Conservation (phyloP, 1,140 invertebrate species). For the Oncopodura yosiiana region DNA sequence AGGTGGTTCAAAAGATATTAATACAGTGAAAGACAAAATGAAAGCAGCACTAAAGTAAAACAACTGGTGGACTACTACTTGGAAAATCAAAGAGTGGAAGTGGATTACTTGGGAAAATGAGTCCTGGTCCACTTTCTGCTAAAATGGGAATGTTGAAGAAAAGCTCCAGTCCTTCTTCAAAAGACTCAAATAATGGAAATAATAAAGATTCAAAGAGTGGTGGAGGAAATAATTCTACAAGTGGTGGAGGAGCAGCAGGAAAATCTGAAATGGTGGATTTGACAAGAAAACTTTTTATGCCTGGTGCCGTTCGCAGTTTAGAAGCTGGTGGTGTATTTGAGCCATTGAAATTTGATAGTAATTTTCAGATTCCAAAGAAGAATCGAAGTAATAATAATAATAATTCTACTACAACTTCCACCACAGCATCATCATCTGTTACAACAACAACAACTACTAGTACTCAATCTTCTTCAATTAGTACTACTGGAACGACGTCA, state of each 20-base stretch:
- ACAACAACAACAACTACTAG: neutral
- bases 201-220: neutral
- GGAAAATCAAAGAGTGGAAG: too few species aligned
- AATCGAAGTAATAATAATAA: conserved; percentile 3
- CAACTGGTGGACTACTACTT: too few species aligned
- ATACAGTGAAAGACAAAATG: conserved; percentile 3
- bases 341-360: conserved; percentile 30
- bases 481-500: neutral
- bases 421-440: neutral
- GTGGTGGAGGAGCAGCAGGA: neutral
- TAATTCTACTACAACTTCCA: neutral
- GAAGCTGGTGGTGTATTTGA: conserved; percentile 22
- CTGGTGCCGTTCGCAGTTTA: conserved; percentile 21
- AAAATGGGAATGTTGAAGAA: too few species aligned
- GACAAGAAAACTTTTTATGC: conserved; percentile 30
- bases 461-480: neutral
- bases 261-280: conserved; percentile 21
- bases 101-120: too few species aligned
- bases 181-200: too few species aligned
- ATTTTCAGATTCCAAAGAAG: conserved; percentile 35
- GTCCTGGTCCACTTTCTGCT: too few species aligned
- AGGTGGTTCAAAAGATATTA: neutral
- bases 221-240: neutral
- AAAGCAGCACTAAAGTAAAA: conserved; percentile 2
- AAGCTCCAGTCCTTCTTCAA: neutral